Evolutionary conservation across 1,140 invertebrate species (phyloP).

Genomic region (Drosophila novamexicana): DNA sequence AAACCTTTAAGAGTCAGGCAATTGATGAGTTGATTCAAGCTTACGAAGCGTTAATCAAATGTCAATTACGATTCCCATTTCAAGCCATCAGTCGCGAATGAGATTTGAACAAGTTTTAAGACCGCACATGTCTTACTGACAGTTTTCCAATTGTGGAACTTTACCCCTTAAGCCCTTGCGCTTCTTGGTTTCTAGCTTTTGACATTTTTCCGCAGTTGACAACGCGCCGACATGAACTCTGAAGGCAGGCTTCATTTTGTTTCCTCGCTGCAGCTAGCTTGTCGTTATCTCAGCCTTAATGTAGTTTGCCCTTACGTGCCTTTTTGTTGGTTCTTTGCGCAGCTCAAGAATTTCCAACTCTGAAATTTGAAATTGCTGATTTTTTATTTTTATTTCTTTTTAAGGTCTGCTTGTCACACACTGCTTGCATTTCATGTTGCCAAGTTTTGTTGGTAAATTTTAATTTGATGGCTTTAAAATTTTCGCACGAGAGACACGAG

Average conservation of each 20-base stretch:
- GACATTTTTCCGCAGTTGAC: conserved; percentile 3
- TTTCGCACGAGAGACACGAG: background rate
- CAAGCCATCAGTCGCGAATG: conserved; percentile 1
- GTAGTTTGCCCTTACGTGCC: background rate
- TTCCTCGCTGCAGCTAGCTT: background rate
- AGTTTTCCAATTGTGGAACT: conserved; percentile 21
- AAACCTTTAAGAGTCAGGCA: background rate
- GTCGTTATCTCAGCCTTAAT: background rate
- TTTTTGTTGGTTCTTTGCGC: background rate
- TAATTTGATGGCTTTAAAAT: too few species aligned
- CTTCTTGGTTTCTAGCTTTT: background rate
- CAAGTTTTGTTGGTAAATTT: background rate
- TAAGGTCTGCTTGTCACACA: too few species aligned
- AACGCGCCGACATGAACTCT: conserved; percentile 1
- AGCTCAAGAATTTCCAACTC: too few species aligned
- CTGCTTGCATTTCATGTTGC: background rate
- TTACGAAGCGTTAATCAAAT: conserved; percentile 10
- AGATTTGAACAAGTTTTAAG: background rate
- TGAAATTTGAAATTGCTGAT: background rate
- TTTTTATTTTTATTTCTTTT: background rate
- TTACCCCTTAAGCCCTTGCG: conserved; percentile 4
- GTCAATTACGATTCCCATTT: conserved; percentile 7
- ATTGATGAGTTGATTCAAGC: background rate
- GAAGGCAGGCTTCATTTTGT: conserved; percentile 2
- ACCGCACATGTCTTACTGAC: conserved; percentile 9